A percentile compares a stretch with the other conserved stretches of the same genome.
Evolutionary conservation across 2,797 vertebrate genomes (phyloP).

Genomic region (Manis pentadactyla): DNA sequence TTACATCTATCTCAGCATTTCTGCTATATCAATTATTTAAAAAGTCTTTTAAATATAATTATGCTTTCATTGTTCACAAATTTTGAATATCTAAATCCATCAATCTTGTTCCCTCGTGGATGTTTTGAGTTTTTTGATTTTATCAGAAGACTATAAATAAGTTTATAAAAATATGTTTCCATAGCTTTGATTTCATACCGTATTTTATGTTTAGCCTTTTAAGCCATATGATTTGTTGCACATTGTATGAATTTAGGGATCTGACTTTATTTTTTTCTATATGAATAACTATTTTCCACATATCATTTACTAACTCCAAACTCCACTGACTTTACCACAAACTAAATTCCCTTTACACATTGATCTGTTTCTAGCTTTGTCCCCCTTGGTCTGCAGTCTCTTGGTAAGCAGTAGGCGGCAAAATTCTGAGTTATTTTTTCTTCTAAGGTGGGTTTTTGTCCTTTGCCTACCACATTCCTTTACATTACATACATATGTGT

Average conservation of each 20-base stretch:
- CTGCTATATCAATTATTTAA: background rate
- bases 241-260: background rate
- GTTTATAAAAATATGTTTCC: background rate
- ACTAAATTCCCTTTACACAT: background rate
- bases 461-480: background rate
- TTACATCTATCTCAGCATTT: background rate
- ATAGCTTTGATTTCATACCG: background rate
- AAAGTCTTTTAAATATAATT: background rate
- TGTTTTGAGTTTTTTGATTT: background rate
- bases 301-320: background rate
- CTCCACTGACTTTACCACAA: background rate
- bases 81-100: background rate
- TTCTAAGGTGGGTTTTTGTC: background rate
- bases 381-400: background rate
- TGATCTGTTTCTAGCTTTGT: slow-evolving; percentile 5
- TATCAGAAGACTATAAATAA: background rate
- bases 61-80: background rate
- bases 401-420: background rate
- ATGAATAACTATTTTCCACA: background rate
- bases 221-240: background rate
- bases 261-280: background rate
- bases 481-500: background rate
- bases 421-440: background rate
- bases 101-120: background rate
- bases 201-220: background rate